Evolutionary conservation across 2,797 vertebrate genomes (phyloP), one percentile per base, ranked within the genome.

Genomic region (Periophthalmus magnuspinnatus): DNA sequence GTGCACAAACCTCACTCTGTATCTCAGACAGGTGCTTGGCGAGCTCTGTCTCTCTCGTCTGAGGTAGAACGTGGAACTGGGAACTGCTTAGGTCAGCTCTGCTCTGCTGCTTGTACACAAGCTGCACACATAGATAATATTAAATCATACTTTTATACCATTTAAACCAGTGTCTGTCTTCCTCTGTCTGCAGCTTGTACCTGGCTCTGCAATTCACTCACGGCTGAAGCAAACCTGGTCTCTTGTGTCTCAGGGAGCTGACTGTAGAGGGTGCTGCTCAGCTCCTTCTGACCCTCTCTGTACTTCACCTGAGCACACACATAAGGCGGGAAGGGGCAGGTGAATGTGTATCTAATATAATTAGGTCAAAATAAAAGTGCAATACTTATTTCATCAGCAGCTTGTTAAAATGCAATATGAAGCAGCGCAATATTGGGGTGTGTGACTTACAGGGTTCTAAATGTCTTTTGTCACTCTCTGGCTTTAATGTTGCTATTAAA

Each of bases 131-230:
- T n/a, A 62, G 14, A 45, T 45, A 11, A 45, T 4, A 5, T 45
- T 14, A 45, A 14, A 16, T 5, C 11, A 16, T 11, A 45, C 4
- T 45, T 14, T 45, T 5, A 14, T 45, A 13, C 38, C 11, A 13
- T 41, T 41, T 13, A 13, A 41, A 41, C 38, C 10, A 10, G 38
- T 3, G 38, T 38, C 10, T 19, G 16, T 2, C 16, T 1, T 33
- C 0, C n/a, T 28, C 28, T 28, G 59, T 62, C 7, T 22, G 19
- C 14, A 1, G 17, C 6, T 7, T 13, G 9, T 48, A 64, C 28
- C 5, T 16, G 69, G 59, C 96, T 98, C 83, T 90, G 93, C 82
- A 97, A 96, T 95, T 96, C 88, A 59, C 96, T 97, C 83, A 69
- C 68, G 0, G 87, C 72, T 75, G 83, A 91, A 14, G 89, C 90